Conservation (phyloP, 1,140 invertebrate genomes). For the Bombus turneri region DNA sequence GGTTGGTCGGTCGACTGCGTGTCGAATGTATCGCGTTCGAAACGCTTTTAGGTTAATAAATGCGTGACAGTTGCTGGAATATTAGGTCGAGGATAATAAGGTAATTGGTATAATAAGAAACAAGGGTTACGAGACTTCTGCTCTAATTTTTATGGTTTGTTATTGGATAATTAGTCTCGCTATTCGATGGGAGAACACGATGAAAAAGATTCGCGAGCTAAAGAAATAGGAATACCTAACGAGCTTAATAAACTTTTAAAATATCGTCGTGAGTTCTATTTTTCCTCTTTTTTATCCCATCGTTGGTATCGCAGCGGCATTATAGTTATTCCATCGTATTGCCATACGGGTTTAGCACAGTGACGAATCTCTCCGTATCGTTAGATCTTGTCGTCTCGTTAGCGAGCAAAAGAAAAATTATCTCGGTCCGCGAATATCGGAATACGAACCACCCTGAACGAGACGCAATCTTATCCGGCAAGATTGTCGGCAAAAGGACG, state of each 20-base stretch:
- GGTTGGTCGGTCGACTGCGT: no score
- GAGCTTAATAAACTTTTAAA: background rate
- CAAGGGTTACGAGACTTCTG: background rate
- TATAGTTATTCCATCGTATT: background rate
- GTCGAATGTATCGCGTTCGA: background rate
- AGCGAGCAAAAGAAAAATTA: background rate
- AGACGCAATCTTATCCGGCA: constrained; percentile 3
- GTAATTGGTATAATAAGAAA: background rate
- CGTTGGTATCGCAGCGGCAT: background rate
- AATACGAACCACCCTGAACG: background rate
- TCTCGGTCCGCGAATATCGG: background rate
- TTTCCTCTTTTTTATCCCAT: background rate
- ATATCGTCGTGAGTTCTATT: background rate
- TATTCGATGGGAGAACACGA: background rate
- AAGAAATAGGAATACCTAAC: background rate
- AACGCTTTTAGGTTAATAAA: background rate
- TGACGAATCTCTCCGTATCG: background rate
- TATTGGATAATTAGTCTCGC: background rate
- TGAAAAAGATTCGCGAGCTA: background rate
- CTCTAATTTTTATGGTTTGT: background rate
- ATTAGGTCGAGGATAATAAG: background rate
- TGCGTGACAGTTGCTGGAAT: background rate
- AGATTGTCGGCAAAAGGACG: constrained; percentile 1
- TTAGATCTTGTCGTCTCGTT: background rate
- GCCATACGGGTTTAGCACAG: background rate